Evolutionary conservation across 2,888 invertebrate genomes (phyloP).

Genomic region (Lymantria dispar): DNA sequence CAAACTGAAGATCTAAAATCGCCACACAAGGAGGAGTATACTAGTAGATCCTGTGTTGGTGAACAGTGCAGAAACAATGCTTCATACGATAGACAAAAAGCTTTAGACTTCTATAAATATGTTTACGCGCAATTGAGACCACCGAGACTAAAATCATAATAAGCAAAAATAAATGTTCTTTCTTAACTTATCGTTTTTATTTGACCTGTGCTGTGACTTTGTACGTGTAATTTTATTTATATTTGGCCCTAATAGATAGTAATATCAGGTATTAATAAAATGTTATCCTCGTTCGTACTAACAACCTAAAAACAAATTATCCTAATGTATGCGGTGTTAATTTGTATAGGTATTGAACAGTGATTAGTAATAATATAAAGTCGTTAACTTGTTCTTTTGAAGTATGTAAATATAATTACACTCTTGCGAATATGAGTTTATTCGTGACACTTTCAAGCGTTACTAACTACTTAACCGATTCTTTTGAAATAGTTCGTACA

Average conservation of each 20-base stretch:
- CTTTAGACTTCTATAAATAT: slow-evolving; percentile 76
- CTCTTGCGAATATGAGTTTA: too few relatives aligned
- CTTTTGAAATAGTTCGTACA: too few relatives aligned
- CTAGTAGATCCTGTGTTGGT: slow-evolving; percentile 59
- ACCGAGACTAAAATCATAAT: slow-evolving; percentile 47
- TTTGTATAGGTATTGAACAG: too few relatives aligned
- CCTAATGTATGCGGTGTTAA: too few relatives aligned
- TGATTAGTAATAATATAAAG: too few relatives aligned
- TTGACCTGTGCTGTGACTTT: slow-evolving; percentile 14
- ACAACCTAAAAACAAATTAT: neutral
- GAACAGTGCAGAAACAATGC: slow-evolving; percentile 59
- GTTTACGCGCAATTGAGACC: slow-evolving; percentile 72
- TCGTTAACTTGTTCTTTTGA: too few relatives aligned
- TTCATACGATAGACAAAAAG: slow-evolving; percentile 69
- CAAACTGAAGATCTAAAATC: slow-evolving; percentile 42
- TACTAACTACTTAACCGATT: too few relatives aligned
- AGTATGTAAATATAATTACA: too few relatives aligned
- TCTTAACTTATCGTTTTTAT: slow-evolving; percentile 20
- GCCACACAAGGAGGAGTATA: slow-evolving; percentile 50
- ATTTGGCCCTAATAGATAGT: neutral
- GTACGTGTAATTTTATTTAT: neutral
- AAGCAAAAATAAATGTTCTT: slow-evolving; percentile 42
- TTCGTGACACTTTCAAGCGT: too few relatives aligned
- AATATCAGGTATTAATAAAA: neutral
- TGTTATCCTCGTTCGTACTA: neutral